These are phyloP conservation scores for Acanthurus lineatus DNA, from an alignment of 2,797 vertebrate genomes.

Conservation along the genomic window DNA sequence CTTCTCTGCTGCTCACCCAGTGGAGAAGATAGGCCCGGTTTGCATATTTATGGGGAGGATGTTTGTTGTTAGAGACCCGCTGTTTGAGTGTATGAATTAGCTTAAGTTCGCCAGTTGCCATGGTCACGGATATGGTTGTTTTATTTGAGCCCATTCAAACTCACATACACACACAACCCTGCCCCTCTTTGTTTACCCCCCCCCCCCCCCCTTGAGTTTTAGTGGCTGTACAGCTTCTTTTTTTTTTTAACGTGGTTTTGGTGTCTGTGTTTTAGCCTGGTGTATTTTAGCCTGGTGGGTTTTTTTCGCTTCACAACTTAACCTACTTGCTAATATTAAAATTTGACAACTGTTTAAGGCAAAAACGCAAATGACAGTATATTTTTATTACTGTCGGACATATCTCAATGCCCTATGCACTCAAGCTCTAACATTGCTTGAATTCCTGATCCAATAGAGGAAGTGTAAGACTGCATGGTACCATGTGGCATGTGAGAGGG, in stretches of 20 bases:
- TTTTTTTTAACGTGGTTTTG: not conserved
- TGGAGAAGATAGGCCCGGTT: conserved; percentile 69
- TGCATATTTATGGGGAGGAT: conserved; percentile 83
- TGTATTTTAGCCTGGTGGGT: conserved; percentile 15
- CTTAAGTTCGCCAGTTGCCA: conserved; percentile 80
- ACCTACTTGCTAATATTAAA: not conserved
- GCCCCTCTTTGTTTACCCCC: not conserved
- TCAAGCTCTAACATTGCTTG: conserved; percentile 38
- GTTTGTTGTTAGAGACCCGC: conserved; percentile 82
- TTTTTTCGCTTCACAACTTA: conserved; percentile 9
- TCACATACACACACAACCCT: conserved; percentile 48
- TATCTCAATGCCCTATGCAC: conserved; percentile 3
- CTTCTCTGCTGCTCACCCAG: conserved; percentile 66
- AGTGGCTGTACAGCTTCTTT: conserved; percentile 23
- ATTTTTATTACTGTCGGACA: not conserved
- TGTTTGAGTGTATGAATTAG: conserved; percentile 82
- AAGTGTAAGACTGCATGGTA: conserved; percentile 69
- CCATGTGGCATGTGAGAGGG: conserved; percentile 51
- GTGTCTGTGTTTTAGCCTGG: conserved; percentile 26
- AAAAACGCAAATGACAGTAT: not conserved
- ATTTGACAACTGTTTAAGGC: not conserved
- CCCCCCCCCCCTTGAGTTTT: conserved; percentile 27
- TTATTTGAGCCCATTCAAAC: conserved; percentile 72
- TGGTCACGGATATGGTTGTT: conserved; percentile 81
- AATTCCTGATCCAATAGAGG: conserved; percentile 39